Conservation (phyloP, 2,113 vertebrate genomes). For the Nyctibius bracteatus region DNA sequence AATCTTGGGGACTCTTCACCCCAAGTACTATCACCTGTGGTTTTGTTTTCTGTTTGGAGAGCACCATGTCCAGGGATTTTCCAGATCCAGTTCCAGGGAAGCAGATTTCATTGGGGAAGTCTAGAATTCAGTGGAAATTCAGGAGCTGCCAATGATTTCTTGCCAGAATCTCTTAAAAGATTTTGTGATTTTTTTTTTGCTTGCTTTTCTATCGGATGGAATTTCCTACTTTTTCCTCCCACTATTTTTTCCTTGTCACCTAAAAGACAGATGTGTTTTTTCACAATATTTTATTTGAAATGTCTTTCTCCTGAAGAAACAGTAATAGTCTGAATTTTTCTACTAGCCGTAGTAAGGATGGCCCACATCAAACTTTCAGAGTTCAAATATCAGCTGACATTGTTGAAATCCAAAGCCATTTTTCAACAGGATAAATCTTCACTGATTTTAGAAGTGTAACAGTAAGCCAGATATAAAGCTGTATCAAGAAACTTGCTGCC, state of each 20-base stretch:
- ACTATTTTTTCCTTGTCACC: neutral
- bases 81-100: constrained; percentile 9
- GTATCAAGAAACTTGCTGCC: neutral
- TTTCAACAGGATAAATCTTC: neutral
- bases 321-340: neutral
- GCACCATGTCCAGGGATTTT: neutral
- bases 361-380: neutral
- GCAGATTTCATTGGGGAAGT: neutral
- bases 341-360: neutral
- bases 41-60: neutral
- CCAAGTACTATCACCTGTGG: neutral
- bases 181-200: neutral
- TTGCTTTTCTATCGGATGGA: neutral
- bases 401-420: neutral
- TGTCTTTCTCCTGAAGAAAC: neutral
- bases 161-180: neutral
- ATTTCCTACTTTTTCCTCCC: neutral
- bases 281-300: neutral
- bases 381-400: neutral
- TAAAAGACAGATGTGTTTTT: neutral
- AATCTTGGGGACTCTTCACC: neutral
- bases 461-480: neutral
- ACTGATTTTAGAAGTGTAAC: neutral
- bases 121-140: constrained; percentile 22
- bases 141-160: neutral